Conservation (phyloP, 2,888 invertebrate genomes). For the Neoitamus cyanurus region DNA sequence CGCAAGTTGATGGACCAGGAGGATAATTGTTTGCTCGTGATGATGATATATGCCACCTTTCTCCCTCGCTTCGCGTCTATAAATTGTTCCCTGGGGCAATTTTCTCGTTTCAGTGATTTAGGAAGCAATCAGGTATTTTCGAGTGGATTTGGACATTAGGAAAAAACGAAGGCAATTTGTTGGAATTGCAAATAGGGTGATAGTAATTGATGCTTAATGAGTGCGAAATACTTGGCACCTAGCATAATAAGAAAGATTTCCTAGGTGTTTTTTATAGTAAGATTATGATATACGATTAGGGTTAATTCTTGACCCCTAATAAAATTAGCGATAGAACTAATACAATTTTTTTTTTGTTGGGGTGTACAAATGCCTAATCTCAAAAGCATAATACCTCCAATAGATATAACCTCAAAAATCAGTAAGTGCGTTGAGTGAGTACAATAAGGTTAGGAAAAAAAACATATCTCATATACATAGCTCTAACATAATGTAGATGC, state of each 20-base stretch:
- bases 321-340: too few relatives aligned
- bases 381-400: too few relatives aligned
- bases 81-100: not conserved
- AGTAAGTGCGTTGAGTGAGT: too few relatives aligned
- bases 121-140: constrained; percentile 15
- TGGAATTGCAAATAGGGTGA: not conserved
- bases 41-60: not conserved
- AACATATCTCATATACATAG: too few relatives aligned
- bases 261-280: too few relatives aligned
- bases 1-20: constrained; percentile 8
- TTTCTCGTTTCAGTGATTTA: not conserved
- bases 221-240: not conserved
- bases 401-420: too few relatives aligned
- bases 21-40: constrained; percentile 17
- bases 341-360: too few relatives aligned
- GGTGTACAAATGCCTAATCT: too few relatives aligned
- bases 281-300: not conserved
- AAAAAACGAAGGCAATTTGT: not conserved
- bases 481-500: too few relatives aligned
- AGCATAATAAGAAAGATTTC: not conserved
- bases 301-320: too few relatives aligned
- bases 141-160: not conserved
- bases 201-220: not conserved
- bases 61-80: not conserved
- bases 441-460: too few relatives aligned